Evolutionary conservation across 2,113 vertebrate species (phyloP).

Genomic region (Eonycteris spelaea): DNA sequence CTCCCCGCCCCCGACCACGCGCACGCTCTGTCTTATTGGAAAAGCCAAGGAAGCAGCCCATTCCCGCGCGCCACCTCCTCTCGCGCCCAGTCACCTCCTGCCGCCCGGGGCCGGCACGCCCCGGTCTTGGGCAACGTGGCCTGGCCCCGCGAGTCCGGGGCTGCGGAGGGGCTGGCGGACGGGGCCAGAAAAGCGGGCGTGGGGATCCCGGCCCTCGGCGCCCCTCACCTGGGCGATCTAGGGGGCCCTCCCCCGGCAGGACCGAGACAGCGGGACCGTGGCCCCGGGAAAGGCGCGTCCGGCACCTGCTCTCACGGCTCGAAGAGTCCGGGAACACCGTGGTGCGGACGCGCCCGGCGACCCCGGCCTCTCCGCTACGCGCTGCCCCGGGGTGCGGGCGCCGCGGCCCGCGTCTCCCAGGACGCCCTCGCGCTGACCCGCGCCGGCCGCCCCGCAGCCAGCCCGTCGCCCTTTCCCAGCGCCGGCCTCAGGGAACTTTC

Average conservation of each 20-base stretch:
- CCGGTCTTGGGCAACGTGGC: background rate
- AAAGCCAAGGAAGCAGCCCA: background rate
- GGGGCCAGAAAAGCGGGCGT: background rate
- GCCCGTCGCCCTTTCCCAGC: background rate
- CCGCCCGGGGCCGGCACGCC: background rate
- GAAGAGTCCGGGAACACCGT: background rate
- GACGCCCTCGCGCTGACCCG: background rate
- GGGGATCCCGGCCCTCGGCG: background rate
- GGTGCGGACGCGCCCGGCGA: background rate
- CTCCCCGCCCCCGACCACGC: too few relatives aligned
- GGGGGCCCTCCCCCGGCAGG: background rate
- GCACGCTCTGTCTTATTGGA: background rate
- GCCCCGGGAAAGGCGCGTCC: background rate
- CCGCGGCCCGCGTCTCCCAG: background rate
- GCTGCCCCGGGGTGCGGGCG: background rate
- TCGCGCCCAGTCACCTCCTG: background rate
- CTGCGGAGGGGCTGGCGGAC: background rate
- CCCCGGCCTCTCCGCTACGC: background rate
- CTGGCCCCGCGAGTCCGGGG: fast-evolving
- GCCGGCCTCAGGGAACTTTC: background rate
- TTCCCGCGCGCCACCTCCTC: background rate
- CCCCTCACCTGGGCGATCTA: background rate
- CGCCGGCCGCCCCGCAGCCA: background rate
- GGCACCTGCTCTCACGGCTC: background rate
- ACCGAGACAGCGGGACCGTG: fast-evolving